Base-by-base conservation (phyloP, 2,888 invertebrate genomes). In the Sialis fuliginosa region DNA sequence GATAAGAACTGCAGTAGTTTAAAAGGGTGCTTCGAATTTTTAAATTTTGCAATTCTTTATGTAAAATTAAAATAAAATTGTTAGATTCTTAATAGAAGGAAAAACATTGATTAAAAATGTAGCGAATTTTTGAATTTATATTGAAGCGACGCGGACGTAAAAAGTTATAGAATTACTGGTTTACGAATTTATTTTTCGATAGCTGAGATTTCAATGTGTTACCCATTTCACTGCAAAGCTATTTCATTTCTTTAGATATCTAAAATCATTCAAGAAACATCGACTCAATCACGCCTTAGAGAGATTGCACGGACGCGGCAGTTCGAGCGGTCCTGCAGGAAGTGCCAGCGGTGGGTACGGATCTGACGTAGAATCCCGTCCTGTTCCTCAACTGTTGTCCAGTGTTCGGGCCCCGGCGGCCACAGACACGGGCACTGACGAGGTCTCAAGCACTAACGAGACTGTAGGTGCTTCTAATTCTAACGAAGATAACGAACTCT, bases 191-290 rank as follows among this genome's bases (percentile, higher is more conserved):
- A 22, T 22, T 22, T 22, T 22, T 22, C 22, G 22, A 22, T 22
- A 2, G 22, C 4, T 22, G 22, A 22, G 22, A 22, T 22, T 22
- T 22, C 4, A 22, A 22, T 22, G 22, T n/a, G 30, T 34, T 39
- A 22, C 30, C 6, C 2, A 45, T 10, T 39, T 40, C 33, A 6
- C 33, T 40, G 33, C 40, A 32, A 12, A 12, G n/a, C 41, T 9
- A 53, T 22, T 22, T 22, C 4, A 22, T 22, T 22, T 22, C 22
- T 22, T 22, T 22, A 74, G 88, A 53, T 89, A 89, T 63, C 72
- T 89, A 44, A 89, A 89, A 59, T 89, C 88, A 1, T 89, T 90
- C 65, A 88, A 88, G 63, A 89, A 90, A 63, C 89, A 89, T 60
- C 76, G 89, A 30, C 72, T 89, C 48, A 90, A 89, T 58, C 89